These are phyloP conservation scores for Centropristis striata DNA, from an alignment of 2,113 vertebrate species.

Conservation along the genomic window DNA sequence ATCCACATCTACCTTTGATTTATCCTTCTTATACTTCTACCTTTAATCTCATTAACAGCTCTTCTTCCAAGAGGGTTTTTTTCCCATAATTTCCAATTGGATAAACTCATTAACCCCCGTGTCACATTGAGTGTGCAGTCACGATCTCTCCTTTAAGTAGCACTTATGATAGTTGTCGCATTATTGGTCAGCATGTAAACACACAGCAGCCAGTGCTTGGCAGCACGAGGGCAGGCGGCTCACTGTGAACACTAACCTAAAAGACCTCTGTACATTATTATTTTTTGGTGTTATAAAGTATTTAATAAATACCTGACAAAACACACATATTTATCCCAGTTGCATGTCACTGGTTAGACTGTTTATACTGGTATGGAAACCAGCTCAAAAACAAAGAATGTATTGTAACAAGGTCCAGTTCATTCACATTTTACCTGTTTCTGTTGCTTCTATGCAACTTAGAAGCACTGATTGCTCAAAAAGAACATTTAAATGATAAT, in stretches of 20 bases:
- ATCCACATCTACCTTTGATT: background rate
- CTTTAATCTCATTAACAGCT: background rate
- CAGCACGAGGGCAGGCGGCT: background rate
- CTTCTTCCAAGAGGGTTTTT: background rate
- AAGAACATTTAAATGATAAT: no score
- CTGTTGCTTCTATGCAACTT: no score
- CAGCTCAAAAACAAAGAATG: no score
- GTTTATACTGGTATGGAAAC: no score
- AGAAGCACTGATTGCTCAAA: no score
- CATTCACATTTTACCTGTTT: no score
- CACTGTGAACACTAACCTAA: slow-evolving; percentile 23
- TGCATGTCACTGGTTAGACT: no score
- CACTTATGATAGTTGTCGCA: background rate
- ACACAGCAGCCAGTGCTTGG: background rate
- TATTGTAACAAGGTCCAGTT: no score
- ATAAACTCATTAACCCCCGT: background rate
- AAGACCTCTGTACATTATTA: no score
- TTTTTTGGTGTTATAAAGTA: no score
- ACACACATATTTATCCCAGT: no score
- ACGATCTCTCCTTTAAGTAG: background rate
- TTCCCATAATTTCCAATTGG: background rate
- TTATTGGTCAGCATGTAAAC: slow-evolving; percentile 2
- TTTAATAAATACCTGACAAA: no score
- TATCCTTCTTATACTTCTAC: background rate
- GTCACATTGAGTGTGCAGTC: background rate